Percentiles rank a stretch among this genome's conserved stretches.
phyloP scores from a whole-genome alignment of 2,888 invertebrate species.

The Amblyjoppa proteus region DNA sequence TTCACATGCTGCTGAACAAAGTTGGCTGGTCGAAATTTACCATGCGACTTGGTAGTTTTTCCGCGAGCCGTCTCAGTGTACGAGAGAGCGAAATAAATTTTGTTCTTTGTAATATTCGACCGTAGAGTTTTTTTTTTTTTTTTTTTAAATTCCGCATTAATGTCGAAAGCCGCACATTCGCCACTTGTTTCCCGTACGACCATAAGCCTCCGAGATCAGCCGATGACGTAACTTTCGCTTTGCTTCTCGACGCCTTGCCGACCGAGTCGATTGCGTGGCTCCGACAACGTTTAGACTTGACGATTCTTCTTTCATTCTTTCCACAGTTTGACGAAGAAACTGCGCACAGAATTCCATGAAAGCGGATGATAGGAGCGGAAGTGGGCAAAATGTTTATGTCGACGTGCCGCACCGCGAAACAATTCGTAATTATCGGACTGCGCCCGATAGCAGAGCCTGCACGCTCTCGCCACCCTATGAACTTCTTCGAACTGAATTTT shows the following conservation, averaged over 20 bases:
- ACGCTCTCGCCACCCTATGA: conserved; percentile 19
- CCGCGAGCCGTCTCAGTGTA: too few relatives aligned
- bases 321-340: not conserved
- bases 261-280: conserved; percentile 35
- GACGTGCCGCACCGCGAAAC: conserved; percentile 43
- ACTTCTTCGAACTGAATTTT: conserved; percentile 48
- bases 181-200: too few relatives aligned
- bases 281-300: conserved; percentile 4
- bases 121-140: too few relatives aligned
- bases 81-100: too few relatives aligned
- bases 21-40: too few relatives aligned
- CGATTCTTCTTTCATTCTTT: conserved; percentile 13
- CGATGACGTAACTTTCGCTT: not conserved
- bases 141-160: too few relatives aligned
- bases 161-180: too few relatives aligned
- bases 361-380: not conserved
- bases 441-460: conserved; percentile 8
- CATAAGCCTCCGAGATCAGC: not conserved
- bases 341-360: not conserved
- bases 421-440: conserved; percentile 47
- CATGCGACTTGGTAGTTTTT: too few relatives aligned
- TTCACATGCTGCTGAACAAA: too few relatives aligned
- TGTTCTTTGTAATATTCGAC: too few relatives aligned
- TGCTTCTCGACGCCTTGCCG: conserved; percentile 14
- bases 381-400: conserved; percentile 67